These are phyloP conservation scores for Erynnis tages DNA, from an alignment of 2,888 invertebrate species.

Conservation along the genomic window DNA sequence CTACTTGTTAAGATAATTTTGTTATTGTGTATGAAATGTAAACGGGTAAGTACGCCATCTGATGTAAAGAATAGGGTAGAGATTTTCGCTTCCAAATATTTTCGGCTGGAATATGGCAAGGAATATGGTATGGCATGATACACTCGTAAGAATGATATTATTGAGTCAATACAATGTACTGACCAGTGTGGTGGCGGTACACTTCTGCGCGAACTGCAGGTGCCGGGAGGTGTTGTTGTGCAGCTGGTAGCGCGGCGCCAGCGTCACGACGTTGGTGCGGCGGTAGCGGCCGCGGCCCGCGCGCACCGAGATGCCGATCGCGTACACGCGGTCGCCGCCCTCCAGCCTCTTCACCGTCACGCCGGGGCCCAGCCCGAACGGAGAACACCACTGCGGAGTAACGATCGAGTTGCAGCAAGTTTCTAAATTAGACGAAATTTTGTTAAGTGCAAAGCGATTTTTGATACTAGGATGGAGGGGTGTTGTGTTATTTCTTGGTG, in stretches of 20 bases:
- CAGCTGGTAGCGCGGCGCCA: constrained; percentile 95
- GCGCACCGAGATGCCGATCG: constrained; percentile 94
- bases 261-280: constrained; percentile 94
- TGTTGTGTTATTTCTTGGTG: no score
- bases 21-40: no score
- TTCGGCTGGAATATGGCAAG: no score
- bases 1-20: no score
- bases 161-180: constrained; percentile 44
- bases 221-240: constrained; percentile 92
- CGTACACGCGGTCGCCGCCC: constrained; percentile 85
- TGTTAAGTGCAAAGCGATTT: no score
- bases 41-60: no score
- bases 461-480: no score
- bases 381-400: constrained; percentile 88
- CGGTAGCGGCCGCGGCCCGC: constrained; percentile 94
- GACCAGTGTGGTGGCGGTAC: constrained; percentile 88
- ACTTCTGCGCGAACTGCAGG: constrained; percentile 94
- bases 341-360: constrained; percentile 84
- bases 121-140: no score
- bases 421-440: no score
- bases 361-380: constrained; percentile 92
- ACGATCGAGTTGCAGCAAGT: no score
- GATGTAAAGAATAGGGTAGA: no score
- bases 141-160: neutral
- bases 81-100: no score